Conservation (phyloP, 1,140 invertebrate genomes). For the Camponotus pennsylvanicus region DNA sequence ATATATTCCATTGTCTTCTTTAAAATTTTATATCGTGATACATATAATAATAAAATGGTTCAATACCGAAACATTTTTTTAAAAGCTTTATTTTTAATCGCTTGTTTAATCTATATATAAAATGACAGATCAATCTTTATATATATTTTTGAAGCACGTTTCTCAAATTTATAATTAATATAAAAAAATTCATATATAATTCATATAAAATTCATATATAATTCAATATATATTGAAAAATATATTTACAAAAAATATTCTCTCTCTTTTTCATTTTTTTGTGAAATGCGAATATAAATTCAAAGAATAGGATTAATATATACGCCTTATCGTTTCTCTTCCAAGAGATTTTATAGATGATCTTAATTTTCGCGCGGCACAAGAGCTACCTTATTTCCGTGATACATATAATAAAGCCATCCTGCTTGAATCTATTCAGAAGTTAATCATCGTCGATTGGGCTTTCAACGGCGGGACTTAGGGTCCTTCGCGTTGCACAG, state of each 20-base stretch:
- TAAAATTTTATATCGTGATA: not conserved
- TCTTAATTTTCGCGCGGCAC: not conserved
- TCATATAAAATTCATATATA: not conserved
- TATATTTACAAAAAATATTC: not conserved
- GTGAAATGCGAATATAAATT: not conserved
- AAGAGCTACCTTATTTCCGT: slow-evolving; percentile 3
- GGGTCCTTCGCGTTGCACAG: slow-evolving; percentile 18
- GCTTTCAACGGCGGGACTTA: slow-evolving; percentile 38
- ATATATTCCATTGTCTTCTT: not conserved
- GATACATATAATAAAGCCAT: slow-evolving; percentile 8
- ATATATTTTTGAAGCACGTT: not conserved
- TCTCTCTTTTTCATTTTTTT: not conserved
- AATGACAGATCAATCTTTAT: not conserved
- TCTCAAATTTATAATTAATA: not conserved
- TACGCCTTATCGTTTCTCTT: not conserved
- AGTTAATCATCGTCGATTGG: slow-evolving; percentile 54
- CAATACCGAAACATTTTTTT: not conserved
- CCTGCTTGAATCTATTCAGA: slow-evolving; percentile 23
- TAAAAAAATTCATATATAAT: not conserved
- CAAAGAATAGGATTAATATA: not conserved
- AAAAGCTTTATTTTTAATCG: not conserved
- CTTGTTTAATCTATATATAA: not conserved
- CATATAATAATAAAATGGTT: too few relatives aligned
- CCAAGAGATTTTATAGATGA: slow-evolving; percentile 4
- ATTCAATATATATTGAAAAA: not conserved